Conservation (phyloP, 2,888 invertebrate species). For the Plutella xylostella region DNA sequence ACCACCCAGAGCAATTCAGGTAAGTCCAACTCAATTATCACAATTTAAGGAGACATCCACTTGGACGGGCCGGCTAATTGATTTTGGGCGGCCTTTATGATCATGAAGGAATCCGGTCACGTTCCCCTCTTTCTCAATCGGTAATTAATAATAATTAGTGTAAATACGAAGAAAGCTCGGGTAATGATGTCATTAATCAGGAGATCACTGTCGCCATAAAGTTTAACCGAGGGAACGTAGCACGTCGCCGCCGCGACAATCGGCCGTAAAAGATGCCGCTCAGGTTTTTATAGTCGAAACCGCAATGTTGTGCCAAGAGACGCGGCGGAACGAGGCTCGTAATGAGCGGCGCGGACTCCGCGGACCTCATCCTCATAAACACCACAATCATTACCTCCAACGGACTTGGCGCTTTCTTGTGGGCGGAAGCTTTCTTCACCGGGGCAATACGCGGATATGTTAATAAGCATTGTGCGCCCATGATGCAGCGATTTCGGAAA, state of each 20-base stretch:
- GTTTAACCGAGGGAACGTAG: too few relatives aligned
- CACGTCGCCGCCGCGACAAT: neutral
- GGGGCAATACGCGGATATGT: constrained; percentile 30
- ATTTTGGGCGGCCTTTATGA: neutral
- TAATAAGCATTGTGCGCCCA: constrained; percentile 28
- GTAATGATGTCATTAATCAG: neutral
- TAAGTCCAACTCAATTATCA: constrained; percentile 22
- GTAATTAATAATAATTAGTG: neutral
- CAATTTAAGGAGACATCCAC: neutral
- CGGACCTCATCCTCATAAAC: neutral
- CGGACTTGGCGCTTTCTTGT: neutral
- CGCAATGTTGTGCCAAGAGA: constrained; percentile 16
- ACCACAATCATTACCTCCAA: neutral
- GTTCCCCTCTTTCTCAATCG: neutral
- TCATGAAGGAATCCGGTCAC: neutral
- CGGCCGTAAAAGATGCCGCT: neutral
- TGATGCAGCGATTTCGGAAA: constrained; percentile 31
- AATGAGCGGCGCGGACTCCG: neutral
- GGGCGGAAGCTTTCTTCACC: constrained; percentile 7
- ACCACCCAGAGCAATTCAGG: constrained; percentile 55
- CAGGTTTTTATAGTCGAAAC: constrained; percentile 7
- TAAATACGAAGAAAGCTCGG: neutral
- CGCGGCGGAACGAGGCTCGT: neutral
- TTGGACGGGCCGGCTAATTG: too few relatives aligned
- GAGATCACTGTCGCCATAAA: neutral